Evolutionary conservation across 2,888 invertebrate species (phyloP).

Genomic region (Cinara cedri): DNA sequence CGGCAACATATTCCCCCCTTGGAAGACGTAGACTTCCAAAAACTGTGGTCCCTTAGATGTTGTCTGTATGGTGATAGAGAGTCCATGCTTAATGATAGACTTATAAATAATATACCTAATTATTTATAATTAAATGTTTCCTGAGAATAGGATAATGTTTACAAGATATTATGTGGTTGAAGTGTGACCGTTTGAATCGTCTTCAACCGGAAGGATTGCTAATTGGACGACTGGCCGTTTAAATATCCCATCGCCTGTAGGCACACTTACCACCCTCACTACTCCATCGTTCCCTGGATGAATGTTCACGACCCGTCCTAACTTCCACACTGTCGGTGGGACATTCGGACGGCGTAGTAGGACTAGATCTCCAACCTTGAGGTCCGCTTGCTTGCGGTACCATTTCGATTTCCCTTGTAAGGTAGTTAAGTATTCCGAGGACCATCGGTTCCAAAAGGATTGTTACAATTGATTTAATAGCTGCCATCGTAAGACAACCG

Average conservation of each 20-base stretch:
- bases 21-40: no score
- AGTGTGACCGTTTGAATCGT: no score
- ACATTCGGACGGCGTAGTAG: not conserved
- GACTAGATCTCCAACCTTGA: not conserved
- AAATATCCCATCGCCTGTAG: conserved; percentile 49
- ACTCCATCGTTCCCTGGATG: not conserved
- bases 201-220: conserved; percentile 1
- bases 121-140: no score
- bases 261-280: conserved; percentile 58
- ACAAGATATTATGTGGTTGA: no score
- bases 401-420: not conserved
- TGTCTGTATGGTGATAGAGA: no score
- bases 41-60: no score
- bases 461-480: not conserved
- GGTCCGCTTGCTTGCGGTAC: not conserved
- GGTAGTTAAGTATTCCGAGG: not conserved
- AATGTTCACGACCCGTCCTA: not conserved
- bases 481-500: conserved; percentile 18
- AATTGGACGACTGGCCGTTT: conserved; percentile 16
- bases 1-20: no score
- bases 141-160: no score
- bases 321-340: not conserved
- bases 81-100: no score
- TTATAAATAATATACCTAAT: no score
- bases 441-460: conserved; percentile 1